These are phyloP conservation scores for Eleutherodactylus coqui DNA, from an alignment of 2,797 vertebrate species.

Conservation along the genomic window DNA sequence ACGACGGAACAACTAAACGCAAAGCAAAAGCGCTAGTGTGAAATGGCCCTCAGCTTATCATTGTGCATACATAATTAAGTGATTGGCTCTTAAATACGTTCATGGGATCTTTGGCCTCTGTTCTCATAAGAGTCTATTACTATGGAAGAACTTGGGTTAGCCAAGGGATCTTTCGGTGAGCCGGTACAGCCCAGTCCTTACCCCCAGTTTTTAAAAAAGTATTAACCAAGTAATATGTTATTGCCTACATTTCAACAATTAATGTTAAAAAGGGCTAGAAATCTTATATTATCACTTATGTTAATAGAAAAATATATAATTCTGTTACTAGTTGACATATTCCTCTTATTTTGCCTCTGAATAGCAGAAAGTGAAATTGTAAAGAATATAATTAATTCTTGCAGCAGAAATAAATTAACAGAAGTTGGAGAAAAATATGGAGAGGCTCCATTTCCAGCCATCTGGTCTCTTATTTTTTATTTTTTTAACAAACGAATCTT, in stretches of 20 bases:
- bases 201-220: not conserved
- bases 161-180: not conserved
- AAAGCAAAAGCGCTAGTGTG: too few relatives aligned
- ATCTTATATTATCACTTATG: not conserved
- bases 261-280: not conserved
- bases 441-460: slow-evolving; percentile 58
- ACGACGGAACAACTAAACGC: too few relatives aligned
- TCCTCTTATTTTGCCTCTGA: not conserved
- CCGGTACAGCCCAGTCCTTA: not conserved
- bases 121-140: not conserved
- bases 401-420: slow-evolving; percentile 56
- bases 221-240: not conserved
- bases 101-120: not conserved
- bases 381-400: slow-evolving; percentile 47
- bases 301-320: not conserved
- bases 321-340: not conserved
- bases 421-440: slow-evolving; percentile 53
- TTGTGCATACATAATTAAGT: too few relatives aligned
- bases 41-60: too few relatives aligned
- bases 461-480: slow-evolving; percentile 50
- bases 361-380: not conserved
- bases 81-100: too few relatives aligned
- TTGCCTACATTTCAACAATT: not conserved
- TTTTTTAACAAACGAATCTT: slow-evolving; percentile 47
- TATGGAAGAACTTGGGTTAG: not conserved